These are phyloP conservation scores for Littorina saxatilis DNA, from an alignment of 1,140 invertebrate genomes.

Conservation along the genomic window DNA sequence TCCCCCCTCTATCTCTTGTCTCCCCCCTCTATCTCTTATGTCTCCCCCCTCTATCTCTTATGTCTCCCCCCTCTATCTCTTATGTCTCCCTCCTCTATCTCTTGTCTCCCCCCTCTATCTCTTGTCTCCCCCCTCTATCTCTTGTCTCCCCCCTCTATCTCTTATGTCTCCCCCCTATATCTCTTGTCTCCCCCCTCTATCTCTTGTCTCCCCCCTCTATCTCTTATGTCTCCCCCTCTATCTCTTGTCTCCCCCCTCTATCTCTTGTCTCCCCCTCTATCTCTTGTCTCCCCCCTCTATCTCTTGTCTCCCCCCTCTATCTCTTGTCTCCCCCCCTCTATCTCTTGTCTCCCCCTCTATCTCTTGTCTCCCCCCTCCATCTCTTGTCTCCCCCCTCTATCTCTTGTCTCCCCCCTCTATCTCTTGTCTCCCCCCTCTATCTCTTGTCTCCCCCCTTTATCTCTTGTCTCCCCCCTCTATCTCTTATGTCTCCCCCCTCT, in stretches of 20 bases:
- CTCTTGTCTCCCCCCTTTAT: neutral
- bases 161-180: neutral
- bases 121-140: too few relatives aligned
- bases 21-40: neutral
- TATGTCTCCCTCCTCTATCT: too few relatives aligned
- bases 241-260: neutral
- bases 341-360: slow-evolving; percentile 21
- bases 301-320: slow-evolving; percentile 15
- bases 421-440: neutral
- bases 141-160: too few relatives aligned
- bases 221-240: neutral
- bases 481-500: slow-evolving; percentile 24
- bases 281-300: slow-evolving; percentile 13
- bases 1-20: too few relatives aligned
- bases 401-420: too few relatives aligned
- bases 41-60: too few relatives aligned
- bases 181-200: neutral
- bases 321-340: slow-evolving; percentile 2
- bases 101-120: too few relatives aligned
- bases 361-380: neutral
- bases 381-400: slow-evolving; percentile 12
- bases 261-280: slow-evolving; percentile 15
- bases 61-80: too few relatives aligned
- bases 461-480: slow-evolving; percentile 26
- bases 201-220: slow-evolving; percentile 11